Evolutionary conservation across 2,113 vertebrate genomes (phyloP), one percentile per base, ranked within the genome.

Genomic region (Polyodon spathula): DNA sequence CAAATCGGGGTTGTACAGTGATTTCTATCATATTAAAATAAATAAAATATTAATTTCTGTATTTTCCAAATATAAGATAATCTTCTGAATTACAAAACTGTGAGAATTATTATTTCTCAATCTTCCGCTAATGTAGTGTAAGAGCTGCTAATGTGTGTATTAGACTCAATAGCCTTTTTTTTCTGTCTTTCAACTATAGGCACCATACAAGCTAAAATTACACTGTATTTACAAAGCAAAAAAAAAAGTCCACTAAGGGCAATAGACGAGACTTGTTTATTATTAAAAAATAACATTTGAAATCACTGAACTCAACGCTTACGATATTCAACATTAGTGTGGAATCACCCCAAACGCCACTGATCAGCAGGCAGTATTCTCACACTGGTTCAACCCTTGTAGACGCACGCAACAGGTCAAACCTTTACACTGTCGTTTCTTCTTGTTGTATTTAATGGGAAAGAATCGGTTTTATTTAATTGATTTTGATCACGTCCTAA

Each of bases 1-100:
- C 69, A 60, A 81, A 73, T 63, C 61, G 64, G 65, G 76, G 77
- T 76, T 81, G 78, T 70, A 90, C 85, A 88, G 84, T 80, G 83
- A 93, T 87, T 83, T 81, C 84, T 81, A 81, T 86, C 80, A 84
- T 89, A 90, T 86, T 86, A 90, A 92, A 93, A 93, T 92, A 94
- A 94, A 93, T 88, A 71, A 81, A 88, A 84, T 71, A 66, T 68
- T 61, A 73, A 73, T 81, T 78, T 81, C 71, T 82, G 72, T 76
- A 81, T 73, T n/a, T 73, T 81, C 79, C 75, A 82, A 87, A 82
- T n/a, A 76, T 85, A 88, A 86, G 89, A 86, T 89, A 84, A 86
- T 76, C 78, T 84, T 85, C 83, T 84, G 78, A 86, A 86, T 88
- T 88, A 88, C 84, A 84, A 88, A 90, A 87, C 81, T 77, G 81